Evolutionary conservation across 2,797 vertebrate species (phyloP).

Genomic region (Champsocephalus gunnari): DNA sequence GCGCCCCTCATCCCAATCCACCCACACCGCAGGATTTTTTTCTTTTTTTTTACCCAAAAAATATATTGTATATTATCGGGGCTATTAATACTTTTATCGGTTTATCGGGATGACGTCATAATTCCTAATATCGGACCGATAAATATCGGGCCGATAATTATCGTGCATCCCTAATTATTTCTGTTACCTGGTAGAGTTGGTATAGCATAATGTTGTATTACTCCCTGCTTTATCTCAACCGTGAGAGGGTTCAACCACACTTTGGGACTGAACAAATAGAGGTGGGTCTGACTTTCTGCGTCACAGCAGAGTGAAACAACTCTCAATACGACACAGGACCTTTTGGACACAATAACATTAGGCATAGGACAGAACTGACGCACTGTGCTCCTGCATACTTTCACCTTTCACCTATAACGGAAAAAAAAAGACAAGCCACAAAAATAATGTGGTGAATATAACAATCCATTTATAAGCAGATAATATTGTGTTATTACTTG

Average conservation of each 20-base stretch:
- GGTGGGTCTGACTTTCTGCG: constrained; percentile 31
- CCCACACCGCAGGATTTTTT: too few species aligned
- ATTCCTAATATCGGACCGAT: too few species aligned
- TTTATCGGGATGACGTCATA: too few species aligned
- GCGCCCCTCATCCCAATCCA: too few species aligned
- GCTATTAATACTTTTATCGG: too few species aligned
- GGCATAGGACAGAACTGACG: background rate
- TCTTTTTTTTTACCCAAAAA: too few species aligned
- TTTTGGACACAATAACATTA: background rate
- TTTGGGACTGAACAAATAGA: constrained; percentile 53
- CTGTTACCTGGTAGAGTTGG: constrained; percentile 35
- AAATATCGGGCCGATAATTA: too few species aligned
- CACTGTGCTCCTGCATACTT: background rate
- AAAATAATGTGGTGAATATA: background rate
- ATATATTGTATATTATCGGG: too few species aligned
- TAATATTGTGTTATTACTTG: background rate
- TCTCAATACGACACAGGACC: background rate
- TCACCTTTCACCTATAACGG: background rate
- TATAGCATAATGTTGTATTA: constrained; percentile 5
- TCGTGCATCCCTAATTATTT: background rate
- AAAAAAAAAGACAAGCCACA: background rate
- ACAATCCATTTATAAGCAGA: background rate
- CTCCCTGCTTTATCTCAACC: constrained; percentile 38
- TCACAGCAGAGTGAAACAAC: constrained; percentile 29
- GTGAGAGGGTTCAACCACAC: constrained; percentile 50